Evolutionary conservation across 2,797 vertebrate species (phyloP).

Genomic region (Gallinago nigripennis): DNA sequence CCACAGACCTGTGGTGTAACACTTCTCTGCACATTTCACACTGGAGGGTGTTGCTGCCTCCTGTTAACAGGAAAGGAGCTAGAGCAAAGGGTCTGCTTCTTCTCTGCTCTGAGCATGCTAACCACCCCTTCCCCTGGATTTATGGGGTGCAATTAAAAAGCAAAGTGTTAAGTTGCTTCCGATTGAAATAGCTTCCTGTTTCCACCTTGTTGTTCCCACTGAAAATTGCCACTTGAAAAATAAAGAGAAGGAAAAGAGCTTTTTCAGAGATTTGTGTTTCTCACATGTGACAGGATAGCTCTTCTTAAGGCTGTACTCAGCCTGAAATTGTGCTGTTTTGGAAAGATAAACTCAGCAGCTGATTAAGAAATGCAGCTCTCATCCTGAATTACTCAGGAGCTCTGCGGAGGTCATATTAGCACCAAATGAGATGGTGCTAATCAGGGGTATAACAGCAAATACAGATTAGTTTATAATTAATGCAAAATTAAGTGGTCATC

Average conservation of each 20-base stretch:
- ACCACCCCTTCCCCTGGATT: not conserved
- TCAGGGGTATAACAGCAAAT: not conserved
- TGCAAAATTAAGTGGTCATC: not conserved
- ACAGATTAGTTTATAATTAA: constrained; percentile 18
- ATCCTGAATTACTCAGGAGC: not conserved
- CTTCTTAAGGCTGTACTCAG: not conserved
- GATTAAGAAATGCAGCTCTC: not conserved
- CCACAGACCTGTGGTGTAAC: not conserved
- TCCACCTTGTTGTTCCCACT: not conserved
- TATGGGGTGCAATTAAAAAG: not conserved
- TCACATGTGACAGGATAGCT: not conserved
- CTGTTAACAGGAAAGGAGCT: not conserved
- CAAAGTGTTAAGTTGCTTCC: not conserved
- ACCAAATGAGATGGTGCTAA: not conserved
- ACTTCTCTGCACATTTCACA: not conserved
- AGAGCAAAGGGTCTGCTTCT: not conserved
- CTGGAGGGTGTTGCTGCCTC: not conserved
- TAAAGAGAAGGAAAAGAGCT: not conserved
- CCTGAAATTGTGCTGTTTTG: not conserved
- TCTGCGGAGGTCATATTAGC: not conserved
- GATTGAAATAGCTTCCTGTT: not conserved
- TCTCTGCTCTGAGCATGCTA: not conserved
- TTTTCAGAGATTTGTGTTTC: not conserved
- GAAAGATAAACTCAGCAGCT: not conserved
- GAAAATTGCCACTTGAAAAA: constrained; percentile 10